These are phyloP conservation scores for Seriola rivoliana DNA, from an alignment of 2,113 vertebrate genomes.

Conservation along the genomic window DNA sequence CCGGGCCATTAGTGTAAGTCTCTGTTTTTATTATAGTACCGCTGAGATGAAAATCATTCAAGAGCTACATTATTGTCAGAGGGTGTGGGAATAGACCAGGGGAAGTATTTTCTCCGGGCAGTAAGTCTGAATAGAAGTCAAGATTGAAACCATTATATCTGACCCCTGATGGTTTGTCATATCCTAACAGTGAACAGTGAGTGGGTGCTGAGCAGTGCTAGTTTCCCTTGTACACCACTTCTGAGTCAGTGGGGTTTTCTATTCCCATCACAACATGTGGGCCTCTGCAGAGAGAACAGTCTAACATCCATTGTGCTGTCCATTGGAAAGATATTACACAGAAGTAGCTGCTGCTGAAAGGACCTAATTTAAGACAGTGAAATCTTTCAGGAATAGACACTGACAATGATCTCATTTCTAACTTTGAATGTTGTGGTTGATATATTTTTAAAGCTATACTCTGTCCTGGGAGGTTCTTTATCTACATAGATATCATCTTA, in stretches of 20 bases:
- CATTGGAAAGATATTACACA: conserved; percentile 21
- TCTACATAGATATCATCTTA: not conserved
- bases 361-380: conserved; percentile 1
- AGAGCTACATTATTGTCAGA: conserved; percentile 45
- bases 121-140: conserved; percentile 47
- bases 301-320: conserved; percentile 28
- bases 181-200: conserved; percentile 57
- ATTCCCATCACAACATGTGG: conserved; percentile 58
- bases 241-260: conserved; percentile 61
- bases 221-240: conserved; percentile 30
- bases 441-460: not conserved
- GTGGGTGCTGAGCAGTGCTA: conserved; percentile 41
- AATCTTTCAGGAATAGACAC: conserved; percentile 17
- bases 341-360: conserved; percentile 22
- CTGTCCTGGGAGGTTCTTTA: not conserved
- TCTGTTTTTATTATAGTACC: conserved; percentile 36
- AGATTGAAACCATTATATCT: conserved; percentile 55
- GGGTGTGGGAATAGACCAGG: conserved; percentile 26
- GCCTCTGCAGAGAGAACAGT: conserved; percentile 41
- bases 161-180: conserved; percentile 63
- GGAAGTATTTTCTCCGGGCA: conserved; percentile 52
- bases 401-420: not conserved
- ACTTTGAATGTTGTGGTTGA: not conserved
- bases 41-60: conserved; percentile 50
- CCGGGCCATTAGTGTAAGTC: conserved; percentile 44